Evolutionary conservation across 2,888 invertebrate genomes (phyloP).

Genomic region (Athalia rosae): DNA sequence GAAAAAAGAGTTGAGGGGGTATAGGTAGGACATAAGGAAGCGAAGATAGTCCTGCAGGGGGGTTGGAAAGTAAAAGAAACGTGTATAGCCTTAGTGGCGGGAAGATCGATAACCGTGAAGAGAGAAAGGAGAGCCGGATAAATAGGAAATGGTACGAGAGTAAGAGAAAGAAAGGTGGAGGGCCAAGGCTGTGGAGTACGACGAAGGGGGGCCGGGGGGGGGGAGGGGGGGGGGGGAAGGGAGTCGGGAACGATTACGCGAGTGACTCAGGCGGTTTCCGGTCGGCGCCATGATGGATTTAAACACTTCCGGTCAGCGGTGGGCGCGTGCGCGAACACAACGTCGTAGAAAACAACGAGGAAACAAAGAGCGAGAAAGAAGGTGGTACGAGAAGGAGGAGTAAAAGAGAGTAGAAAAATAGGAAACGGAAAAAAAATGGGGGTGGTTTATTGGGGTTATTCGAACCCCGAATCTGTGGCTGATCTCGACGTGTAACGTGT

Average conservation of each 20-base stretch:
- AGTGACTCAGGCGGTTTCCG: constrained; percentile 70
- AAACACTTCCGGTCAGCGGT: constrained; percentile 67
- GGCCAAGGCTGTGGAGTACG: neutral
- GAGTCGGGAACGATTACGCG: constrained; percentile 64
- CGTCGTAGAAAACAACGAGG: constrained; percentile 7
- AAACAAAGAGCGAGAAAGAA: constrained; percentile 8
- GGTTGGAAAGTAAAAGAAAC: no score
- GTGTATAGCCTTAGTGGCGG: no score
- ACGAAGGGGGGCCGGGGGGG: constrained; percentile 48
- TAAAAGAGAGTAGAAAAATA: neutral
- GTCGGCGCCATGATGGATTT: constrained; percentile 70
- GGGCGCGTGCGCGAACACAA: constrained; percentile 63
- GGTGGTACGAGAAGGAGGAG: no score
- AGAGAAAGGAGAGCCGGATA: constrained; percentile 6
- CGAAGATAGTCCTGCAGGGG: constrained; percentile 12
- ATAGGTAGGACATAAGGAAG: no score
- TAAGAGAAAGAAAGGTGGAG: constrained; percentile 45
- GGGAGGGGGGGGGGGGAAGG: constrained; percentile 52
- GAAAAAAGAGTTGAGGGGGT: no score
- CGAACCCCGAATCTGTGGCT: constrained; percentile 34
- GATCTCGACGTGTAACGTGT: constrained; percentile 22
- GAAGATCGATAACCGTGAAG: no score
- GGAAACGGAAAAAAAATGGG: neutral
- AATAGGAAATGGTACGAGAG: constrained; percentile 48
- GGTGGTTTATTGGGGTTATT: constrained; percentile 39